A percentile compares a stretch with the other conserved stretches of the same genome.
phyloP scores from a whole-genome alignment of 2,113 vertebrate species.

The Prochilodus magdalenae region DNA sequence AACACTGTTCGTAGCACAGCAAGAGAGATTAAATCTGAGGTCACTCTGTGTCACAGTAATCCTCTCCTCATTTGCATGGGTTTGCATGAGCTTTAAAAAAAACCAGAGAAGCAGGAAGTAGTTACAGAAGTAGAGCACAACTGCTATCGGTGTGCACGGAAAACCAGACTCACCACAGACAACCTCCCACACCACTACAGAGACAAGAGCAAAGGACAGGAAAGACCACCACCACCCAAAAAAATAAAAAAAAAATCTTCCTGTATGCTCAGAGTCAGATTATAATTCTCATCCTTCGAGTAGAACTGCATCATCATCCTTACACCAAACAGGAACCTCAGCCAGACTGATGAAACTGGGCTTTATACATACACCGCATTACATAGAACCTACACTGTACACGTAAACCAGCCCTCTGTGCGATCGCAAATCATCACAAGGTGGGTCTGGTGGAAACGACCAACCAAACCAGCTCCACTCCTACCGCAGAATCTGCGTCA shows the following conservation, averaged over 20 bases:
- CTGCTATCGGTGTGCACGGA: not conserved
- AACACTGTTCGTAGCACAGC: not conserved
- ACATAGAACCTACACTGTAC: too few relatives aligned
- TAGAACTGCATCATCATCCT: not conserved
- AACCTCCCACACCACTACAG: not conserved
- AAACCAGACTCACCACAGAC: conserved; percentile 20
- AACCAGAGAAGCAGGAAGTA: not conserved
- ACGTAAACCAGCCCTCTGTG: too few relatives aligned
- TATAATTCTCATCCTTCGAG: not conserved
- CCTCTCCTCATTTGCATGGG: conserved; percentile 12
- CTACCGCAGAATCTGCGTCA: too few relatives aligned
- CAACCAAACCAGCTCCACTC: too few relatives aligned
- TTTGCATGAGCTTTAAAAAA: conserved; percentile 36
- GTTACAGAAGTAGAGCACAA: not conserved
- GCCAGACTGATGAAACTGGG: too few relatives aligned
- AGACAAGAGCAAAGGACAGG: not conserved
- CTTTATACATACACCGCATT: too few relatives aligned
- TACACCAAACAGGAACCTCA: too few relatives aligned
- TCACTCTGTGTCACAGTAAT: conserved; percentile 1
- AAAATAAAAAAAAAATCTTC: not conserved
- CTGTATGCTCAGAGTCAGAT: not conserved
- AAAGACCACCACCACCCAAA: not conserved
- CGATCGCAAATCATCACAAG: too few relatives aligned
- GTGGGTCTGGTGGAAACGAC: too few relatives aligned
- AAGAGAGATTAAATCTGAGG: not conserved